Percentiles rank a stretch among this genome's conserved stretches.
Evolutionary conservation across 2,113 vertebrate species (phyloP).

Genomic region (Hymenochirus boettgeri): DNA sequence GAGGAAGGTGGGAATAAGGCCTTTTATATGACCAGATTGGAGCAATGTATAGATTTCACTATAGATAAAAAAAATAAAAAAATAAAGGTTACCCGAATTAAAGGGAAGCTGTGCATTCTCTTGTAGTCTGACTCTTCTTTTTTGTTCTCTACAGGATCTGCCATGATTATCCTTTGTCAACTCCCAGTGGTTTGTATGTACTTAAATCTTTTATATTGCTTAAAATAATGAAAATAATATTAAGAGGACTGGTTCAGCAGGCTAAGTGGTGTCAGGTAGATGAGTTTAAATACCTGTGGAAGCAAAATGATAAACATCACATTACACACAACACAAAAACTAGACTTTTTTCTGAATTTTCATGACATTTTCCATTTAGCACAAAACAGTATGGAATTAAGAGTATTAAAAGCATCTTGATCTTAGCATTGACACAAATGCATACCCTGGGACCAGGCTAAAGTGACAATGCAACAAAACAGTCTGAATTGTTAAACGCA

Average conservation of each 20-base stretch:
- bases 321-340: background rate
- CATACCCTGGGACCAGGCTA: background rate
- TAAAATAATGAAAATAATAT: background rate
- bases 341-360: background rate
- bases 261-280: background rate
- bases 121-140: slow-evolving; percentile 94
- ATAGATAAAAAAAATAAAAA: too few relatives aligned
- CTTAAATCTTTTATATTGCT: too few relatives aligned
- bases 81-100: slow-evolving; percentile 84
- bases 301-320: background rate
- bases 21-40: too few relatives aligned
- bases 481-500: background rate
- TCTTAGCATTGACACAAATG: slow-evolving; percentile 6
- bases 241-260: slow-evolving; percentile 1
- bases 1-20: too few relatives aligned
- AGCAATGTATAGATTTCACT: too few relatives aligned
- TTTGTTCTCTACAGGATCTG: slow-evolving; percentile 80
- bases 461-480: background rate
- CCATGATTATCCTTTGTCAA: slow-evolving; percentile 67
- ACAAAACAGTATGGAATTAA: too few relatives aligned
- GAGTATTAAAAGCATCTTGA: too few relatives aligned
- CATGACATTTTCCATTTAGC: too few relatives aligned
- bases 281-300: slow-evolving; percentile 14
- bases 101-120: slow-evolving; percentile 86
- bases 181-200: slow-evolving; percentile 1